Base-by-base conservation (phyloP, 2,113 vertebrate species). In the Oncorhynchus tshawytscha region DNA sequence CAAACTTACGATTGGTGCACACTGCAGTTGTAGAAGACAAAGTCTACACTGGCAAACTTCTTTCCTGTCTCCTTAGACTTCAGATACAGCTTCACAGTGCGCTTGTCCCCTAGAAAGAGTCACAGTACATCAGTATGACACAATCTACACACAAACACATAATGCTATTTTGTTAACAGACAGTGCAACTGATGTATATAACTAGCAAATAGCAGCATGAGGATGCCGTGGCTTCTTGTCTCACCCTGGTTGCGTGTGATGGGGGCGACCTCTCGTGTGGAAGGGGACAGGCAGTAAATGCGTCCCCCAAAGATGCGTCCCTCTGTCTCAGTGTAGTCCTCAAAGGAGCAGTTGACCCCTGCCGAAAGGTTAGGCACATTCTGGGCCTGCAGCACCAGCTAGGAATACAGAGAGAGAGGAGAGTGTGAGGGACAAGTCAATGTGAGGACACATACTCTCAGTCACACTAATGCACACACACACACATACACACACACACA, bases 1-100 rank as follows among this genome's bases (percentile, higher is more conserved):
- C 25, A 24, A 48, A 92, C 93, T 93, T 86, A 94, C 93, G 93
- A 97, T 79, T 96, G 95, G 86, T 98, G 97, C 77, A 99, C 97
- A 0, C 97, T 99, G 94, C 97, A 99, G 93, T 99, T 99, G 92
- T 98, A 99, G 88, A 99, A 99, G 76, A 99, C 94, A 70, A 99
- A 99, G 90, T 97, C 96, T 85, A 97, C 96, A 0, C 95, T 95
- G 7, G 96, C 96, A 71, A 99, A 99, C 87, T 96, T 98, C 93
- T 97, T 98, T 29, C 97, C 97, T 0, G 97, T 99, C 87, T 99
- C 97, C 87, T 97, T 98, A 0, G 97, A 99, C 83, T 96, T 98
- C 84, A 99, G 89, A 86, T 96, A 95, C 64, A 99, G 93, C 77
- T 96, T 96, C 78, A 99, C 96, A 31, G 96, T 93, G 1, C 97